A percentile compares a stretch with the other conserved stretches of the same genome.
These are phyloP conservation scores for Carassius auratus DNA, from an alignment of 2,113 vertebrate genomes.

Conservation along the genomic window DNA sequence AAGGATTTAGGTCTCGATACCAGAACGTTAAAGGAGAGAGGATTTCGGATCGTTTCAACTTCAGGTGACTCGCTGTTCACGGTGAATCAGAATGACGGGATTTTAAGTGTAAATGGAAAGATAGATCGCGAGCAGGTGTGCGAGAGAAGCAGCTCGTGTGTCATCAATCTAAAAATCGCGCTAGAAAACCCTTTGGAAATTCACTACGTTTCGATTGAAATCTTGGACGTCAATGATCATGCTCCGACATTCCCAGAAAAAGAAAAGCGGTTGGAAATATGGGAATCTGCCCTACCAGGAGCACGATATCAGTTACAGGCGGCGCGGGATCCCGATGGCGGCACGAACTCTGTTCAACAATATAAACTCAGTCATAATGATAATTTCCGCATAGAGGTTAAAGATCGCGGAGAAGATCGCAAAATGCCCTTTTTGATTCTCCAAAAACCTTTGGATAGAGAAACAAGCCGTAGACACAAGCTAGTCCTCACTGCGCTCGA, in stretches of 20 bases:
- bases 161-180: slow-evolving; percentile 68
- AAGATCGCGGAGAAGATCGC: slow-evolving; percentile 60
- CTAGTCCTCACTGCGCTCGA: slow-evolving; percentile 55
- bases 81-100: slow-evolving; percentile 67
- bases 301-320: slow-evolving; percentile 63
- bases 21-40: slow-evolving; percentile 61
- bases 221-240: slow-evolving; percentile 73
- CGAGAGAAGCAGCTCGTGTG: slow-evolving; percentile 59
- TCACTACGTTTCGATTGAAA: slow-evolving; percentile 67
- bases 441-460: slow-evolving; percentile 65
- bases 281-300: slow-evolving; percentile 60
- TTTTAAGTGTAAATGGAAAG: slow-evolving; percentile 60
- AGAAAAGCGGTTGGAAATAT: slow-evolving; percentile 63
- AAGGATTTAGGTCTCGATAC: slow-evolving; percentile 72
- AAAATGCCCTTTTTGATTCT: slow-evolving; percentile 67
- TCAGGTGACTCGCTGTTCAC: slow-evolving; percentile 58
- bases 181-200: slow-evolving; percentile 74
- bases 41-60: slow-evolving; percentile 62
- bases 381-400: slow-evolving; percentile 68
- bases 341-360: slow-evolving; percentile 61
- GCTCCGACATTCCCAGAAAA: slow-evolving; percentile 60
- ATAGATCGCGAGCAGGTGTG: slow-evolving; percentile 73
- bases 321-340: slow-evolving; percentile 61
- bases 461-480: slow-evolving; percentile 54
- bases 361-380: slow-evolving; percentile 68